phyloP scores from a whole-genome alignment of 1,140 invertebrate genomes.

The Drosophila grimshawi region DNA sequence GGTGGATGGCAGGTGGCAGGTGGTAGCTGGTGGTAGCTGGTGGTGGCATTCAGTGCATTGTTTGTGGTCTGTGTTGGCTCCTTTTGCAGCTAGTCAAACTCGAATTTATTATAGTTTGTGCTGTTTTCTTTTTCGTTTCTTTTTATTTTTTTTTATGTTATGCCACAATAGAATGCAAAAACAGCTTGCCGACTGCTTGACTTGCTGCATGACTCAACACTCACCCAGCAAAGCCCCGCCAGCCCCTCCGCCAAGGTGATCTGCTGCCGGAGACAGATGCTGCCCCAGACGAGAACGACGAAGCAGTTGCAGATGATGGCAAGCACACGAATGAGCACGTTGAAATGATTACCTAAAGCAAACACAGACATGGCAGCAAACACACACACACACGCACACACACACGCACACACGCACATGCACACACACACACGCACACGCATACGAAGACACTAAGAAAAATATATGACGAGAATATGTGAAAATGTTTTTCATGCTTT shows the following conservation, averaged over 20 bases:
- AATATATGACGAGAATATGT: neutral
- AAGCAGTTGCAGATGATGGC: conserved; percentile 4
- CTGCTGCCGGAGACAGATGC: conserved; percentile 25
- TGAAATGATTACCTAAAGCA: conserved; percentile 80
- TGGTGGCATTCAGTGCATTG: neutral
- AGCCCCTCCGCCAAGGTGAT: neutral
- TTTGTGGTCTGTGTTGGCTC: neutral
- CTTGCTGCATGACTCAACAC: conserved; percentile 23
- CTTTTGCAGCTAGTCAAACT: conserved; percentile 34
- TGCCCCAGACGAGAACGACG: conserved; percentile 14
- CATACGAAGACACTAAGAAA: neutral
- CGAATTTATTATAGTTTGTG: conserved; percentile 43
- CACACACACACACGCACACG: conserved; percentile 12
- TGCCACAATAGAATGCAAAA: conserved; percentile 8
- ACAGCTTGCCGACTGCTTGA: conserved; percentile 52
- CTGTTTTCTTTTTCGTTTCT: neutral
- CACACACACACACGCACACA: conserved; percentile 51
- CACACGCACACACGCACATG: conserved; percentile 6
- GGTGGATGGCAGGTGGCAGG: neutral
- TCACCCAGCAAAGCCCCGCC: neutral
- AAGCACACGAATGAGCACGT: conserved; percentile 44
- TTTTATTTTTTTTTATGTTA: no score
- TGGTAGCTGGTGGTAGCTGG: conserved; percentile 8
- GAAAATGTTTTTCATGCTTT: no score
- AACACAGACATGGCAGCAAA: conserved; percentile 76